A percentile compares a stretch with the other conserved stretches of the same genome.
Evolutionary conservation across 2,888 invertebrate species (phyloP).

Genomic region (Penaeus monodon): DNA sequence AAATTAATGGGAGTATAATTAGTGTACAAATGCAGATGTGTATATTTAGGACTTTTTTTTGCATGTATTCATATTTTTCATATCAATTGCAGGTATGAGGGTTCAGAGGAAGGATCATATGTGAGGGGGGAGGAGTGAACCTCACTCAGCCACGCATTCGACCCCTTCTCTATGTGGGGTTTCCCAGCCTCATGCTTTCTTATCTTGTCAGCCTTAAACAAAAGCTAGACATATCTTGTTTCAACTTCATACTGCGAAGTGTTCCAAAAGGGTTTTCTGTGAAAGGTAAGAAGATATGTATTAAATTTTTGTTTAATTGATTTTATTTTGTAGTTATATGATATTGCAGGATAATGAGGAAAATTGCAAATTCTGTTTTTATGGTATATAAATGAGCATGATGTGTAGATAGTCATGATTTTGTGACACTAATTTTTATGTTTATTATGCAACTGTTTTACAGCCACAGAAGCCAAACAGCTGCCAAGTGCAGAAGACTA

Average conservation of each 20-base stretch:
- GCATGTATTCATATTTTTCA: background rate
- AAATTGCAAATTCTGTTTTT: too few species aligned
- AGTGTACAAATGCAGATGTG: too few species aligned
- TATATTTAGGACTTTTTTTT: too few species aligned
- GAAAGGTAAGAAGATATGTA: conserved; percentile 48
- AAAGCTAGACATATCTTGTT: conserved; percentile 75
- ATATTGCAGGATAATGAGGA: too few species aligned
- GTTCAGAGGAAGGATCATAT: conserved; percentile 71
- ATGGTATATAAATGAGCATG: too few species aligned
- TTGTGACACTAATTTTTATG: too few species aligned
- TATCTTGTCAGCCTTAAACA: conserved; percentile 69
- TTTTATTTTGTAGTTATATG: too few species aligned
- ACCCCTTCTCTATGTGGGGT: conserved; percentile 73
- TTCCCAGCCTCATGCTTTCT: conserved; percentile 75
- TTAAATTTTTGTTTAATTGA: background rate
- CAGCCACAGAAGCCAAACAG: conserved; percentile 53
- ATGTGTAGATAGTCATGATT: too few species aligned
- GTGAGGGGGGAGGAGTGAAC: conserved; percentile 65
- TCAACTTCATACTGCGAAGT: conserved; percentile 71
- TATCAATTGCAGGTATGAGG: conserved; percentile 66
- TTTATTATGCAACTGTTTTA: background rate
- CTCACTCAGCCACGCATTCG: conserved; percentile 66
- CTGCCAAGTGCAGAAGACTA: conserved; percentile 57
- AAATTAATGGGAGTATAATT: too few species aligned
- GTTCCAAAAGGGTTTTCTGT: conserved; percentile 56